Percentiles rank a stretch among this genome's conserved stretches.
phyloP scores from a whole-genome alignment of 2,888 invertebrate genomes.

The Clunio marinus region DNA sequence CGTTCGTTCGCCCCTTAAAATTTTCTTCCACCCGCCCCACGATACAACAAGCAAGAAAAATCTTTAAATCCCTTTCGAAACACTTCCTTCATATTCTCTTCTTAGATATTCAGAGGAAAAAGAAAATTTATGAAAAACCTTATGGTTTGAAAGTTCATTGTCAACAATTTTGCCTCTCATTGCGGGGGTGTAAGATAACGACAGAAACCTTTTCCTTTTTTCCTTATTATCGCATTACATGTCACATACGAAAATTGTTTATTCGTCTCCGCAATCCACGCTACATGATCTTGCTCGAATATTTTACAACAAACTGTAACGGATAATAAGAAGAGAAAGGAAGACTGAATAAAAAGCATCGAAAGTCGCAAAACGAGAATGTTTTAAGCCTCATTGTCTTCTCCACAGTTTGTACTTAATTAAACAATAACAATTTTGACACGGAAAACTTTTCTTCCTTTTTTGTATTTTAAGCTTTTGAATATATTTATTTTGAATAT shows the following conservation, averaged over 20 bases:
- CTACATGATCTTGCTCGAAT: not conserved
- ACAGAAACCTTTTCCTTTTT: not conserved
- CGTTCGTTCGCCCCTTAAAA: too few species aligned
- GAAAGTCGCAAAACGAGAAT: not conserved
- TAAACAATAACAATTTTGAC: constrained; percentile 35
- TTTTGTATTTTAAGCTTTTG: too few species aligned
- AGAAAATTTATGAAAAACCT: constrained; percentile 1
- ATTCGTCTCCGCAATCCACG: constrained; percentile 4
- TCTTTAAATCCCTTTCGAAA: not conserved
- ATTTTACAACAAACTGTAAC: not conserved
- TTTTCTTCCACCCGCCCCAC: too few species aligned
- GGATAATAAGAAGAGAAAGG: not conserved
- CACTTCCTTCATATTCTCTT: not conserved
- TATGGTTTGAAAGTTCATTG: constrained; percentile 26
- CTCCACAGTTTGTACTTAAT: constrained; percentile 30
- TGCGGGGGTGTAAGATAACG: constrained; percentile 6
- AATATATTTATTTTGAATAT: constrained; percentile 8
- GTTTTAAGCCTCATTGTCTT: constrained; percentile 2
- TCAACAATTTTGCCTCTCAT: constrained; percentile 30
- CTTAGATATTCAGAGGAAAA: not conserved
- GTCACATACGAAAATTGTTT: constrained; percentile 18
- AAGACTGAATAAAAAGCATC: not conserved
- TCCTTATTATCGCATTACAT: not conserved
- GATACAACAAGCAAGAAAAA: too few species aligned
- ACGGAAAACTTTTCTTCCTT: too few species aligned